Base-by-base conservation (phyloP, 1,140 invertebrate species). In the Camponotus pennsylvanicus region DNA sequence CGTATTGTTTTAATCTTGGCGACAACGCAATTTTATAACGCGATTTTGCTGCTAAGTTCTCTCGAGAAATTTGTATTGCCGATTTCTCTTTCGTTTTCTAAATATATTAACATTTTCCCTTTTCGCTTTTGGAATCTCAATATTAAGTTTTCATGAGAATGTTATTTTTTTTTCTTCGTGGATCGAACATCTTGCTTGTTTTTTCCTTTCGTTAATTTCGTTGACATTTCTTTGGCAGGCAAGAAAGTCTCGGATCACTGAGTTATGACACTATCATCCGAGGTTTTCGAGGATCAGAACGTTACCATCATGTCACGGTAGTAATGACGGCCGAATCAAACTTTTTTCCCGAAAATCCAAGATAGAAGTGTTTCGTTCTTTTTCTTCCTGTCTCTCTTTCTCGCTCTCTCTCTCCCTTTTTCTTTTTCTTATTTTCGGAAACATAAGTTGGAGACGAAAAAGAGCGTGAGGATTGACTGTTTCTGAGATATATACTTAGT, bases 321-420 rank as follows among this genome's bases (percentile, higher is more conserved):
- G 64, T 86, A 86, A 84, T 86, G 79, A 86, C 79, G 34, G 18
- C 37, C 34, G 61, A 63, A 86, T 86, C 57, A 57, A 27, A 67
- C 42, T 83, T 86, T 86, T 83, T 84, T 59, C 32, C 13, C 52
- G 34, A 34, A 45, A 76, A 87, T 84, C 66, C 32, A 32, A 78
- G 18, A 79, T 83, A n/a, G 55, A 70, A 79, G 70, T 85, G 63
- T 77, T 82, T 78, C 73, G 52, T 69, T 55, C 59, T 37, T 80
- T 32, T 66, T 34, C 32, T 9, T 11, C 52, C 66, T 40, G 21
- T 37, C 64, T 64, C 6, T 32, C 9, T 15, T 27, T 61, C 66
- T 40, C 42, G 27, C 64, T 64, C 21, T 64, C 3, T 32, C 15
- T 9, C 27, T 18, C 8, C n/a, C 34, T 18, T 21, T 32, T n/a